These are phyloP conservation scores for Anableps anableps DNA, from an alignment of 2,797 vertebrate genomes.

Conservation along the genomic window DNA sequence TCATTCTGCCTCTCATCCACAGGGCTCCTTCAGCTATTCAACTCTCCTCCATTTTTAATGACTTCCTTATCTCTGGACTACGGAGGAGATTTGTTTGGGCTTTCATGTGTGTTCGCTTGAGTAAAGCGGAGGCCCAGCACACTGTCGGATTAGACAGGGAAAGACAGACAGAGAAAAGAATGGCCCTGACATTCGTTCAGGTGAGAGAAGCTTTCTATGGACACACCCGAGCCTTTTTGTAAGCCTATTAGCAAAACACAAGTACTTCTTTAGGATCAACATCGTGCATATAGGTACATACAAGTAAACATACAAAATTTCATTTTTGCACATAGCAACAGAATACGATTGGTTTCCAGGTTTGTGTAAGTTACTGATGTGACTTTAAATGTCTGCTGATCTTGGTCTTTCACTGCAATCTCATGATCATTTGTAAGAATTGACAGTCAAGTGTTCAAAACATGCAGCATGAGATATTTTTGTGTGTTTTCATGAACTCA, in stretches of 20 bases:
- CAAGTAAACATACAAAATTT: slow-evolving; percentile 27
- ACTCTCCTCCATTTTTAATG: slow-evolving; percentile 81
- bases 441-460: slow-evolving; percentile 37
- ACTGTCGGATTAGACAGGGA: slow-evolving; percentile 61
- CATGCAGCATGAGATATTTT: slow-evolving; percentile 57
- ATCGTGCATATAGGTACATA: too few relatives aligned
- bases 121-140: slow-evolving; percentile 68
- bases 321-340: slow-evolving; percentile 40
- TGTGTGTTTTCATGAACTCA: slow-evolving; percentile 51
- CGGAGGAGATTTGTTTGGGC: slow-evolving; percentile 80
- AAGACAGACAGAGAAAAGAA: slow-evolving; percentile 44
- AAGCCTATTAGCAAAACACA: slow-evolving; percentile 25
- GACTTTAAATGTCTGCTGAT: slow-evolving; percentile 42
- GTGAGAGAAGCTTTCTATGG: slow-evolving; percentile 59
- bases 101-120: slow-evolving; percentile 76
- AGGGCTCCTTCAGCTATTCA: slow-evolving; percentile 74
- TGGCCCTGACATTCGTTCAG: slow-evolving; percentile 64
- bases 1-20: slow-evolving; percentile 64
- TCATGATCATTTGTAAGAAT: slow-evolving; percentile 52
- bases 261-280: slow-evolving; percentile 28
- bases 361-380: slow-evolving; percentile 46
- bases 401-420: slow-evolving; percentile 34
- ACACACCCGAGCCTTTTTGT: slow-evolving; percentile 25
- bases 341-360: slow-evolving; percentile 39
- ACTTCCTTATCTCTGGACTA: slow-evolving; percentile 81